Conservation (phyloP, 2,888 invertebrate genomes). For the Trisateles emortualis region DNA sequence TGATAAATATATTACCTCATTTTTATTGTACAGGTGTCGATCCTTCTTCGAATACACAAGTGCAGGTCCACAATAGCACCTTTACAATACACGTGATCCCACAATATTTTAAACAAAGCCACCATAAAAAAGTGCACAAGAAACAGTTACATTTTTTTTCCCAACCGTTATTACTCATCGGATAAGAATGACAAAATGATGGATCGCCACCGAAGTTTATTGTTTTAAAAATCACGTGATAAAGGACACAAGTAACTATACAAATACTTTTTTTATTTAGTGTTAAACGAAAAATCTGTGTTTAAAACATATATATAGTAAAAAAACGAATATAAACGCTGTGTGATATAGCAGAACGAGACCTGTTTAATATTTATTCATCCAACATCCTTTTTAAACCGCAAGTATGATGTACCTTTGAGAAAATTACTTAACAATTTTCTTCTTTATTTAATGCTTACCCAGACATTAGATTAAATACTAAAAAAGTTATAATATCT, state of each 20-base stretch:
- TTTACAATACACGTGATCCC: slow-evolving; percentile 17
- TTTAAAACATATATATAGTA: not conserved
- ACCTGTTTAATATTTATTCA: slow-evolving; percentile 9
- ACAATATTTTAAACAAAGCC: slow-evolving; percentile 15
- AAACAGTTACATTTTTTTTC: slow-evolving; percentile 28
- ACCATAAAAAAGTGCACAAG: slow-evolving; percentile 23
- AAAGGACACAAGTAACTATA: not conserved
- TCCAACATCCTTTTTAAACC: slow-evolving; percentile 15
- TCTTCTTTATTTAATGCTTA: not conserved
- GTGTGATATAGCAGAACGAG: not conserved
- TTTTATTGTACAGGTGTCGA: not conserved
- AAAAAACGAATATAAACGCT: not conserved
- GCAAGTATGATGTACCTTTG: slow-evolving; percentile 39
- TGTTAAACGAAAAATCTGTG: not conserved
- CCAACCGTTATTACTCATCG: slow-evolving; percentile 54
- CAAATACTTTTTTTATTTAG: not conserved
- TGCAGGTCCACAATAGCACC: slow-evolving; percentile 3
- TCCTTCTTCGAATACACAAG: not conserved
- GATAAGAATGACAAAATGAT: slow-evolving; percentile 48
- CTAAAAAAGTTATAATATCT: slow-evolving; percentile 11
- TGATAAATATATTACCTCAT: too few relatives aligned
- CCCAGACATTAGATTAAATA: not conserved
- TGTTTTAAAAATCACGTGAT: slow-evolving; percentile 22
- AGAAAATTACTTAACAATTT: slow-evolving; percentile 21
- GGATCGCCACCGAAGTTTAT: slow-evolving; percentile 17